Base-by-base conservation (phyloP, 2,113 vertebrate species). In the Peucedramus taeniatus region DNA sequence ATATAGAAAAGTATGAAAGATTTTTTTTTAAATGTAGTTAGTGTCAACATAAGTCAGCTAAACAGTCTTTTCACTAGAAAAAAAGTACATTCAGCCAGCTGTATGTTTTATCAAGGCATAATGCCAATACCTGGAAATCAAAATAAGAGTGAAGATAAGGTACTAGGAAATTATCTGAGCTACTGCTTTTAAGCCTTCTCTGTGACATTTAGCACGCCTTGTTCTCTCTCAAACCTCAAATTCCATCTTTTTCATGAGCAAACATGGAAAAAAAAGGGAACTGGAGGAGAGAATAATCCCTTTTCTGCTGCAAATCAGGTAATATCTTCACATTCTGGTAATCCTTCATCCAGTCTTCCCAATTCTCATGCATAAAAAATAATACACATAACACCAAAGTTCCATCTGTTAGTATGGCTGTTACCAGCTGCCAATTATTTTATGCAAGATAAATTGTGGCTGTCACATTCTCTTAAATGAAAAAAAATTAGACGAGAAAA, bases 371-470 rank as follows among this genome's bases (percentile, higher is more conserved):
- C 54, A 70, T 28, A 61, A 72, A 71, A 37, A 82, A 28, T 49
- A 82, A 87, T 19, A 74, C 7, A 49, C 27, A 17, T 37, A 63
- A 54, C 59, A 83, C 71, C 63, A 44, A 83, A 80, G 15, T 88
- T 77, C 85, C 84, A 74, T 93, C 94, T 91, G 87, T 70, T 81
- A 86, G 45, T 9, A 40, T 1, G 37, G 57, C 30, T 85, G 63
- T 90, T 84, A 70, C 35, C 1, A 18, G 18, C 40, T 91, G 87
- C 54, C 78, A 87, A 69, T 85, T 93, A 91, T 72, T 94, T 93
- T 56, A 51, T 6, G 0, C 56, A 85, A 85, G 70, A 93, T 28
- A 76, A 89, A 94, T 37, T 70, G 87, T 6, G 5, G 30, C 30
- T 83, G 33, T 78, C 47, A 86, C 56, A 37, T 53, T 30, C 42